Conservation (phyloP, 2,797 vertebrate genomes). For the Sandelia bainsii region DNA sequence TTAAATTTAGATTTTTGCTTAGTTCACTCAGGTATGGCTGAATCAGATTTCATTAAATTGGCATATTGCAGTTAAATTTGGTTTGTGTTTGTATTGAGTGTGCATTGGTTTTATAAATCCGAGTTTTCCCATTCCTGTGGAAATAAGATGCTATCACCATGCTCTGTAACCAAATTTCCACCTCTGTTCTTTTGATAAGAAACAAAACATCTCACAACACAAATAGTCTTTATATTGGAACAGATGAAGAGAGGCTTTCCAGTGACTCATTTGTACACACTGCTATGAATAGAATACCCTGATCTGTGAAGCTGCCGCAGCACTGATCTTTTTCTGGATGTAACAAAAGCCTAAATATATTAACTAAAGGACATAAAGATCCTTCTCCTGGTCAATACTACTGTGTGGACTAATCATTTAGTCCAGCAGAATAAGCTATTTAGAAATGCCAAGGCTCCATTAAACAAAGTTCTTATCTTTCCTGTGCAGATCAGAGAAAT, state of each 20-base stretch:
- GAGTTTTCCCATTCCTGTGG: slow-evolving; percentile 32
- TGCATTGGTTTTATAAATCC: slow-evolving; percentile 41
- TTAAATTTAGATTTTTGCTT: slow-evolving; percentile 15
- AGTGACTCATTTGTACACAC: slow-evolving; percentile 47
- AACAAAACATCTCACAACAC: slow-evolving; percentile 57
- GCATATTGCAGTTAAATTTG: neutral
- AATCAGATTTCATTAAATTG: slow-evolving; percentile 29
- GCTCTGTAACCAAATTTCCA: slow-evolving; percentile 41
- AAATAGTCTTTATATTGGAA: slow-evolving; percentile 48
- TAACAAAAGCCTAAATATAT: slow-evolving; percentile 54
- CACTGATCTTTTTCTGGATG: slow-evolving; percentile 52
- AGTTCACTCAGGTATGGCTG: slow-evolving; percentile 6
- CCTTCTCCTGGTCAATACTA: slow-evolving; percentile 41
- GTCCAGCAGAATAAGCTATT: slow-evolving; percentile 47
- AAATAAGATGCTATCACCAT: slow-evolving; percentile 43
- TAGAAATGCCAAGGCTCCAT: slow-evolving; percentile 42
- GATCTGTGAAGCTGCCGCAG: slow-evolving; percentile 53
- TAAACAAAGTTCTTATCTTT: slow-evolving; percentile 57
- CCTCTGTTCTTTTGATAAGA: slow-evolving; percentile 54
- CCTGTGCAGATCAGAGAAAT: slow-evolving; percentile 51
- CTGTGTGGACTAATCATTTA: slow-evolving; percentile 51
- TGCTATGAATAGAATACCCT: slow-evolving; percentile 70
- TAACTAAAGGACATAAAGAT: slow-evolving; percentile 59
- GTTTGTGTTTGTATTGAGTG: slow-evolving; percentile 20
- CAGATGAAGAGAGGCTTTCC: slow-evolving; percentile 62